These are phyloP conservation scores for Drymodes brunneopygia DNA, from an alignment of 2,113 vertebrate species.

Conservation along the genomic window DNA sequence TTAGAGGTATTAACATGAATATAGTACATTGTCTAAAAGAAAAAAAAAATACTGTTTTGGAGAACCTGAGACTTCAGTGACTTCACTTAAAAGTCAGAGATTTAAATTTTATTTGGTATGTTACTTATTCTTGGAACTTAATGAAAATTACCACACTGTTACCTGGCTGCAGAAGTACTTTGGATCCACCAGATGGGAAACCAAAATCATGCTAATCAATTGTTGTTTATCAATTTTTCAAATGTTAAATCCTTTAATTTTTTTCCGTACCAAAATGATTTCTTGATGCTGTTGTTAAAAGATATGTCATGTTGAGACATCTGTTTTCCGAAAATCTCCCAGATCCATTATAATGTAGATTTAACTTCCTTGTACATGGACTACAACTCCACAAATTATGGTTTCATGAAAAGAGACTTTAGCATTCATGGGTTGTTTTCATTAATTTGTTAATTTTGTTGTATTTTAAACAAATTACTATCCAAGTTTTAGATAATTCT, in stretches of 20 bases:
- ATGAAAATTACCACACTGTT: neutral
- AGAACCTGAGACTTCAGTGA: neutral
- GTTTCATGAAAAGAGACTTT: neutral
- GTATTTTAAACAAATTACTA: neutral
- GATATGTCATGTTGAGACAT: neutral
- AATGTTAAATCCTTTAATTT: neutral
- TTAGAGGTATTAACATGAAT: neutral
- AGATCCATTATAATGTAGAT: neutral
- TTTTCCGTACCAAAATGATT: neutral
- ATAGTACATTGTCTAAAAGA: neutral
- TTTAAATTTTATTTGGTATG: neutral
- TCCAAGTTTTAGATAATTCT: neutral
- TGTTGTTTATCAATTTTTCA: neutral
- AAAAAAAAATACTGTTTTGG: neutral
- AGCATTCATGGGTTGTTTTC: neutral
- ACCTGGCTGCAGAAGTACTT: neutral
- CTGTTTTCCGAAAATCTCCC: neutral
- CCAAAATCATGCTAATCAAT: neutral
- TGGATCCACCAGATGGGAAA: neutral
- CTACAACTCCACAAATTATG: neutral
- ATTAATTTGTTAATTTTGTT: neutral
- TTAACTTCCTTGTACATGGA: neutral
- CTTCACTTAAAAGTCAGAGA: neutral
- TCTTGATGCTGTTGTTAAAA: neutral
- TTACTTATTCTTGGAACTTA: neutral